Evolutionary conservation across 2,113 vertebrate genomes (phyloP).

Genomic region (Illadopsis cleaveri): DNA sequence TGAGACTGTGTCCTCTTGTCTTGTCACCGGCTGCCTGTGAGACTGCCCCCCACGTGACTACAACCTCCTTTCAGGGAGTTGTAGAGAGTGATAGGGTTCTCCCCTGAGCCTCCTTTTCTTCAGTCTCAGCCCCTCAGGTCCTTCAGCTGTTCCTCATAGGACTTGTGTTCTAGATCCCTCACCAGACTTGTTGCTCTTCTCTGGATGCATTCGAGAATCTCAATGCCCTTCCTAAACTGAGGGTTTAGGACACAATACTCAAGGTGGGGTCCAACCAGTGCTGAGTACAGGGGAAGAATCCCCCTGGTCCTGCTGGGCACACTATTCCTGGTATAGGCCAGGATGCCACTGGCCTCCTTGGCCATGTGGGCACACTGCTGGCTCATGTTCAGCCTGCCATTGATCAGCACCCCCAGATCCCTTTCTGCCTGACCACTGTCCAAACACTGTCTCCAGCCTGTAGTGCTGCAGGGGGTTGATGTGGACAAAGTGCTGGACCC

Average conservation of each 20-base stretch:
- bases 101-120: background rate
- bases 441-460: background rate
- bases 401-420: background rate
- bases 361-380: background rate
- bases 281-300: too few species aligned
- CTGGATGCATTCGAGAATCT: background rate
- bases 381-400: background rate
- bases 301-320: too few species aligned
- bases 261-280: too few species aligned
- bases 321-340: too few species aligned
- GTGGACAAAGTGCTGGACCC: background rate
- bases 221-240: background rate
- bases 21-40: background rate
- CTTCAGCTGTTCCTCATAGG: background rate
- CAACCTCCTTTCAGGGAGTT: background rate
- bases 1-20: background rate
- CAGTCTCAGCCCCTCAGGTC: background rate
- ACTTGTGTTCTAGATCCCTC: background rate
- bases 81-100: background rate
- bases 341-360: too few species aligned
- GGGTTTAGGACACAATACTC: background rate
- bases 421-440: background rate
- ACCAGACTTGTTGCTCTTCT: background rate
- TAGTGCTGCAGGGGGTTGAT: background rate
- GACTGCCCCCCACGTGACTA: fast-evolving